Conservation (phyloP, 2,113 vertebrate species). For the Narcine bancroftii region DNA sequence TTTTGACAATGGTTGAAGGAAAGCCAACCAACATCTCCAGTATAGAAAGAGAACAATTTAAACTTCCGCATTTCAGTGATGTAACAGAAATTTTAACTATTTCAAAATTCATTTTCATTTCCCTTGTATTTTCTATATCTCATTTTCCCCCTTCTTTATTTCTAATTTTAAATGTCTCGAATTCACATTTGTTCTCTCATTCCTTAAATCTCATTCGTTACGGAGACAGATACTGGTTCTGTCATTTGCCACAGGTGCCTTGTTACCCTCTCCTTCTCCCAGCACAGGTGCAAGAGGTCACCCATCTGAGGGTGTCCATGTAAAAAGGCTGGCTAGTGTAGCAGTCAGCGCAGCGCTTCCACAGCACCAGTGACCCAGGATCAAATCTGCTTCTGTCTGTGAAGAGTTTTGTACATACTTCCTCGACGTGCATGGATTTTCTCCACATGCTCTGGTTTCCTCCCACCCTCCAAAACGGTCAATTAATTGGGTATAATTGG, state of each 20-base stretch:
- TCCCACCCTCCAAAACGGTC: too few species aligned
- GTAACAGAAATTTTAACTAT: background rate
- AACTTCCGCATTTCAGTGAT: background rate
- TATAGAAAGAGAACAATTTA: background rate
- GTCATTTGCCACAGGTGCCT: background rate
- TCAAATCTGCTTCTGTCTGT: too few species aligned
- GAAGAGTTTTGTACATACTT: too few species aligned
- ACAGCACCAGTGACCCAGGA: too few species aligned
- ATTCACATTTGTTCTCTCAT: background rate
- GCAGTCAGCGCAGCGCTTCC: too few species aligned
- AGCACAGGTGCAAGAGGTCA: background rate
- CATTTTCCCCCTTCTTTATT: background rate
- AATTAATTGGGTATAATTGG: too few species aligned
- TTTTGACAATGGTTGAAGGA: background rate
- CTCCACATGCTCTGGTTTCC: too few species aligned
- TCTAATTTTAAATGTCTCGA: background rate
- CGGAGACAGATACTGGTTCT: background rate
- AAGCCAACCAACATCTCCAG: background rate
- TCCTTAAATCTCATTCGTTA: background rate
- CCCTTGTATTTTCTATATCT: background rate
- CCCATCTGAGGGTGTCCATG: background rate
- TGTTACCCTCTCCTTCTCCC: background rate
- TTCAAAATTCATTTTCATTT: background rate
- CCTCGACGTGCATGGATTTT: too few species aligned
- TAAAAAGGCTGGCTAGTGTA: too few species aligned